These are phyloP conservation scores for Sitobion miscanthi DNA, from an alignment of 1,140 invertebrate genomes.

Conservation along the genomic window DNA sequence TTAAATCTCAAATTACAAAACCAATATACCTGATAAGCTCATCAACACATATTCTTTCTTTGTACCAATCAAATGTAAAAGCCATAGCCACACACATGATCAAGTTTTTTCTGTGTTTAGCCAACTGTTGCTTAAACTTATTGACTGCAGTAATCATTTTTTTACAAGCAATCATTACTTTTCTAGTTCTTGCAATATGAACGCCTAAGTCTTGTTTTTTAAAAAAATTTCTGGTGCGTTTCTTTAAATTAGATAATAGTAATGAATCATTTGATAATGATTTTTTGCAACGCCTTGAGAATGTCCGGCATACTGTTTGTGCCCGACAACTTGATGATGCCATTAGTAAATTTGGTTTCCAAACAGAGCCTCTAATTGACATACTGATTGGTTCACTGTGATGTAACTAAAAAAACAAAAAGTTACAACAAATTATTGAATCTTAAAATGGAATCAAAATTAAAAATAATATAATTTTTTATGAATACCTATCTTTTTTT, in stretches of 20 bases:
- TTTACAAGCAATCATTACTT: conserved; percentile 38
- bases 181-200: neutral
- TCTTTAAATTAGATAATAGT: conserved; percentile 28
- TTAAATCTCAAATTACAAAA: neutral
- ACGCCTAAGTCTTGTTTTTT: conserved; percentile 43
- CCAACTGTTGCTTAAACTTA: conserved; percentile 21
- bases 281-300: neutral
- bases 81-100: conserved; percentile 40
- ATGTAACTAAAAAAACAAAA: neutral
- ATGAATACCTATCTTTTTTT: neutral
- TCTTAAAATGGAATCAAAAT: neutral
- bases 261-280: conserved; percentile 27
- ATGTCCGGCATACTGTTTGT: conserved; percentile 5
- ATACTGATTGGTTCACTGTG: neutral
- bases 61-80: conserved; percentile 67
- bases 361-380: neutral
- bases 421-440: neutral
- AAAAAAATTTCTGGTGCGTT: conserved; percentile 14
- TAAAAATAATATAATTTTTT: neutral
- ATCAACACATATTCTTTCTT: conserved; percentile 65
- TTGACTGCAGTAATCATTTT: conserved; percentile 35
- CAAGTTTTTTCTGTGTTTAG: conserved; percentile 35
- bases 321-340: neutral
- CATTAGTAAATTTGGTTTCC: conserved; percentile 31
- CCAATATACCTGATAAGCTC: conserved; percentile 64